Evolutionary conservation across 2,113 vertebrate species (phyloP).

Genomic region (Poecile atricapillus): DNA sequence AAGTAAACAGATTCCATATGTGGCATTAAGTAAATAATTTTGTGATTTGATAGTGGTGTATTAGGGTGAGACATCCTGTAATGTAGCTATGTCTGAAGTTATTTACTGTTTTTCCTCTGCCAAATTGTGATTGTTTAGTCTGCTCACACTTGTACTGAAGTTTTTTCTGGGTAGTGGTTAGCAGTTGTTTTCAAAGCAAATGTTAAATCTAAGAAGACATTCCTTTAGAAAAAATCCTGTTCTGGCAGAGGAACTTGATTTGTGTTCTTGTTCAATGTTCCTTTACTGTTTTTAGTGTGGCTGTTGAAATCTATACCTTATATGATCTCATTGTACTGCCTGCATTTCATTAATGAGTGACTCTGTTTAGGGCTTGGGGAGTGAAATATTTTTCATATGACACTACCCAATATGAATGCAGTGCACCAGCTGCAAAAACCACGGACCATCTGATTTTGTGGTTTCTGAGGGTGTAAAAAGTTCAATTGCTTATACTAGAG

Average conservation of each 20-base stretch:
- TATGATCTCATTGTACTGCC: constrained; percentile 93
- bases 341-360: constrained; percentile 98
- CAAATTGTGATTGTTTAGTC: constrained; percentile 89
- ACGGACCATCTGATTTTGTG: constrained; percentile 88
- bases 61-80: constrained; percentile 83
- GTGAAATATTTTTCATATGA: constrained; percentile 99
- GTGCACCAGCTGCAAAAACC: constrained; percentile 93
- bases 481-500: constrained; percentile 90
- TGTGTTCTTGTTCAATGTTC: constrained; percentile 89
- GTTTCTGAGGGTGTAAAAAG: constrained; percentile 95
- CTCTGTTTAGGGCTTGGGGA: constrained; percentile 84
- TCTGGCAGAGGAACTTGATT: constrained; percentile 87
- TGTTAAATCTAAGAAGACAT: constrained; percentile 82
- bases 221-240: constrained; percentile 75
- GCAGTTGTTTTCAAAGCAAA: constrained; percentile 88
- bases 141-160: constrained; percentile 83
- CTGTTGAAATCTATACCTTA: constrained; percentile 96
- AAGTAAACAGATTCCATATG: constrained; percentile 84
- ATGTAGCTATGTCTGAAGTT: constrained; percentile 76
- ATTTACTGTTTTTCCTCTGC: constrained; percentile 87
- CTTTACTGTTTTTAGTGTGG: constrained; percentile 85
- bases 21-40: constrained; percentile 66
- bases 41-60: constrained; percentile 82
- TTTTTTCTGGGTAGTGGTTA: constrained; percentile 85
- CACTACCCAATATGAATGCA: constrained; percentile 85